Conservation (phyloP, 2,113 vertebrate species). For the Halichoeres trimaculatus region DNA sequence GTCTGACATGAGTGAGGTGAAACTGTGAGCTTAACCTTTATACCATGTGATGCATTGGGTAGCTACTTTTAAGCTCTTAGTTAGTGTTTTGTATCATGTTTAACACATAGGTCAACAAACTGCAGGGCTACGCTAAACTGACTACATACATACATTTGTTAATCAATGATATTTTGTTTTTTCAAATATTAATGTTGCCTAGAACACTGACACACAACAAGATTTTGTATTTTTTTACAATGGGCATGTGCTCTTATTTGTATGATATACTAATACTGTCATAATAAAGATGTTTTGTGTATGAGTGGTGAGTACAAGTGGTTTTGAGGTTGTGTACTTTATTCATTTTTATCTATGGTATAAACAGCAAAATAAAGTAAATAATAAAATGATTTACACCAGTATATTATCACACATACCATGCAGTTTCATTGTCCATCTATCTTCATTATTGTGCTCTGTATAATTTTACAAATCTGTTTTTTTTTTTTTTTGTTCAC, state of each 20-base stretch:
- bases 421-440: too few relatives aligned
- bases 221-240: constrained; percentile 70
- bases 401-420: too few relatives aligned
- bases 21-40: background rate
- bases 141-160: constrained; percentile 42
- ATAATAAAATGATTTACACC: background rate
- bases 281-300: constrained; percentile 80
- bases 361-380: background rate
- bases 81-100: background rate
- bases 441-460: too few relatives aligned
- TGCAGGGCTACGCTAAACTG: constrained; percentile 57
- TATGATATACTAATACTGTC: constrained; percentile 77
- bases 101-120: constrained; percentile 8
- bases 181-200: constrained; percentile 30
- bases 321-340: background rate
- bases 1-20: background rate
- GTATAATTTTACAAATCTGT: too few relatives aligned
- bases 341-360: background rate
- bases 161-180: constrained; percentile 34
- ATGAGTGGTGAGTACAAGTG: constrained; percentile 35
- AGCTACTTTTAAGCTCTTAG: background rate
- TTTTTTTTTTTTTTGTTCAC: too few relatives aligned
- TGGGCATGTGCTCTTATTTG: constrained; percentile 61
- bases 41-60: background rate
- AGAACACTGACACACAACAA: constrained; percentile 40